Evolutionary conservation across 2,797 vertebrate species (phyloP).

Genomic region (Tiaroga cobitis): DNA sequence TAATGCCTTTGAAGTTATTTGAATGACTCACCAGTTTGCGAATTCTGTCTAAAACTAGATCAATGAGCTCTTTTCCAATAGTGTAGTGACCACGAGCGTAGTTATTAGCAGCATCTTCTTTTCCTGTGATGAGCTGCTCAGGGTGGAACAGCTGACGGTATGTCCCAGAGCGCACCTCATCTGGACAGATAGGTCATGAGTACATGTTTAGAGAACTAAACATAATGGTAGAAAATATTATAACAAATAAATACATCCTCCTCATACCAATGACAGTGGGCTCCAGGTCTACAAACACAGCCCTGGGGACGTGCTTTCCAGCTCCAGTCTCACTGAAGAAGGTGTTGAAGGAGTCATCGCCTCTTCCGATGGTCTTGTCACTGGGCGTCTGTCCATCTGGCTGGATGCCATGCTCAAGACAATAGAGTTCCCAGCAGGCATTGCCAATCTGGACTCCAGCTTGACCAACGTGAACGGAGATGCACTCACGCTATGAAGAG

Average conservation of each 20-base stretch:
- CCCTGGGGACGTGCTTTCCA: conserved; percentile 81
- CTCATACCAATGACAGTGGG: conserved; percentile 76
- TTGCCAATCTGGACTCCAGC: conserved; percentile 29
- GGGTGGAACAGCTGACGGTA: conserved; percentile 31
- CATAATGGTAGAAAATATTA: not conserved
- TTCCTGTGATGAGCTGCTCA: conserved; percentile 18
- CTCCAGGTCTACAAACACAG: conserved; percentile 75
- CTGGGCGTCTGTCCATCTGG: not conserved
- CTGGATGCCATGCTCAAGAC: conserved; percentile 19
- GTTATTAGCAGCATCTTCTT: conserved; percentile 19
- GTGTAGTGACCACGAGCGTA: conserved; percentile 66
- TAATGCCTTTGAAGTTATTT: not conserved
- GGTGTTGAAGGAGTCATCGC: conserved; percentile 9
- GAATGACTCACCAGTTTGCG: conserved; percentile 49
- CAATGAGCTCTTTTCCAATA: conserved; percentile 65
- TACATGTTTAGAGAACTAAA: not conserved
- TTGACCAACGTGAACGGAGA: conserved; percentile 8
- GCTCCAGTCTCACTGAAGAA: conserved; percentile 47
- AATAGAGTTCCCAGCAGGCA: conserved; percentile 27
- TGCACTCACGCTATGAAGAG: conserved; percentile 13
- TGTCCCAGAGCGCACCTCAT: conserved; percentile 59
- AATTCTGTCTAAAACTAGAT: conserved; percentile 63
- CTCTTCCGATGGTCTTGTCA: not conserved
- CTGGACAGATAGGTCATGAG: not conserved
- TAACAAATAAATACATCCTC: not conserved